Evolutionary conservation across 1,140 invertebrate species (phyloP).

Genomic region (Caenorhabditis brenneri): DNA sequence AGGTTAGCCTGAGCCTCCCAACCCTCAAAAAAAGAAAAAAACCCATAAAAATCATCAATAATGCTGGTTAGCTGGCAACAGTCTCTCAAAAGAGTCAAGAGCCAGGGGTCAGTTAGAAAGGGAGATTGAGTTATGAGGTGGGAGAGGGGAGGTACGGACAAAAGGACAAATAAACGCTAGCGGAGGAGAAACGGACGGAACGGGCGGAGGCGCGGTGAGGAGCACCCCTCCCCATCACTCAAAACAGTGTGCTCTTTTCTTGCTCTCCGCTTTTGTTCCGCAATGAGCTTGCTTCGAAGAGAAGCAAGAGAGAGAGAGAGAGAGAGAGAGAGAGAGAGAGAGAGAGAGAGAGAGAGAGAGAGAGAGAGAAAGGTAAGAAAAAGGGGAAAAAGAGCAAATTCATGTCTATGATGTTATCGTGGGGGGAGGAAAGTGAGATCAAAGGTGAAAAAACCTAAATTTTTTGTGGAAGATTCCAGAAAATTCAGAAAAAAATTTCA

Average conservation of each 20-base stretch:
- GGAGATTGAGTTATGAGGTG: no score
- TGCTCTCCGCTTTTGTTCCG: slow-evolving; percentile 20
- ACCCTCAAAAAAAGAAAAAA: no score
- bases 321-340: no score
- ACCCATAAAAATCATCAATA: no score
- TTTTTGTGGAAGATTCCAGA: no score
- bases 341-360: neutral
- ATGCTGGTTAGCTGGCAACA: no score
- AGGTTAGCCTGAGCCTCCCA: no score
- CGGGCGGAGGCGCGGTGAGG: neutral
- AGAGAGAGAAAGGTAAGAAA: neutral
- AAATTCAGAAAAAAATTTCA: no score
- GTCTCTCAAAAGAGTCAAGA: neutral
- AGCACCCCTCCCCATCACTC: neutral
- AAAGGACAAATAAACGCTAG: neutral
- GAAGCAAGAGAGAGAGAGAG: no score
- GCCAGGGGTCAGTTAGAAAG: neutral
- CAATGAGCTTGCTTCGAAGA: neutral
- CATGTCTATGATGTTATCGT: neutral
- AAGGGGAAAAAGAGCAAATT: neutral
- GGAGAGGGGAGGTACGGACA: no score
- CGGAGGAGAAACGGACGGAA: neutral
- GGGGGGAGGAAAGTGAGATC: neutral
- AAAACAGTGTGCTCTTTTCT: neutral
- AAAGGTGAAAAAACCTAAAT: no score